Conservation (phyloP, 2,888 invertebrate species). For the Cacoxenus indagator region DNA sequence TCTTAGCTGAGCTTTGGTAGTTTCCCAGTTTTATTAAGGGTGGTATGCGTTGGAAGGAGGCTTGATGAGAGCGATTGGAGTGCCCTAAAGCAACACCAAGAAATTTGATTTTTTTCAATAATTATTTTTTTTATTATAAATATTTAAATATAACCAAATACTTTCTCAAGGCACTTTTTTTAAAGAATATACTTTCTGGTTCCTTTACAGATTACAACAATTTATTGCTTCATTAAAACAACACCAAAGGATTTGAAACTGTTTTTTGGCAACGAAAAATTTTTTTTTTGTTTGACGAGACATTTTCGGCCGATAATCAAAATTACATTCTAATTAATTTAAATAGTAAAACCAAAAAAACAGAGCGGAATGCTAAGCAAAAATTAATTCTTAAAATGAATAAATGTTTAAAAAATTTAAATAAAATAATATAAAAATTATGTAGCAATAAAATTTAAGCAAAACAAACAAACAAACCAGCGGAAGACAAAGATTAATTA, state of each 20-base stretch:
- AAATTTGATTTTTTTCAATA: too few species aligned
- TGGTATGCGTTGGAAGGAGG: too few species aligned
- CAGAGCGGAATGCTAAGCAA: conserved; percentile 35
- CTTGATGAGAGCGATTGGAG: too few species aligned
- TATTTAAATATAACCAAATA: too few species aligned
- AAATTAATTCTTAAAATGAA: conserved; percentile 33
- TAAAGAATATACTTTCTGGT: not conserved
- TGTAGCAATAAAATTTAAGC: conserved; percentile 65
- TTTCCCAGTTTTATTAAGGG: too few species aligned
- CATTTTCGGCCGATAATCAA: conserved; percentile 49
- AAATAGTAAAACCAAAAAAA: conserved; percentile 42
- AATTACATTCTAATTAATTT: conserved; percentile 50
- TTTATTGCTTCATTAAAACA: conserved; percentile 21
- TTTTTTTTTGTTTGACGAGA: too few species aligned
- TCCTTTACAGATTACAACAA: conserved; percentile 36
- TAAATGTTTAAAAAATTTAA: conserved; percentile 46
- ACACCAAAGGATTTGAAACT: conserved; percentile 55
- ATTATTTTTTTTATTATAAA: too few species aligned
- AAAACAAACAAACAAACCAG: conserved; percentile 69
- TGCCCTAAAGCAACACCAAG: too few species aligned
- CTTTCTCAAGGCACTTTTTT: not conserved
- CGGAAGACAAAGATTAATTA: conserved; percentile 66
- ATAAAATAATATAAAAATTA: conserved; percentile 34
- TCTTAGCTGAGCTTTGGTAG: too few species aligned
- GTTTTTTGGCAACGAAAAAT: conserved; percentile 27